Evolutionary conservation across 1,140 invertebrate genomes (phyloP), one percentile per base, ranked within the genome.

Genomic region (Lordiphosa collinella): DNA sequence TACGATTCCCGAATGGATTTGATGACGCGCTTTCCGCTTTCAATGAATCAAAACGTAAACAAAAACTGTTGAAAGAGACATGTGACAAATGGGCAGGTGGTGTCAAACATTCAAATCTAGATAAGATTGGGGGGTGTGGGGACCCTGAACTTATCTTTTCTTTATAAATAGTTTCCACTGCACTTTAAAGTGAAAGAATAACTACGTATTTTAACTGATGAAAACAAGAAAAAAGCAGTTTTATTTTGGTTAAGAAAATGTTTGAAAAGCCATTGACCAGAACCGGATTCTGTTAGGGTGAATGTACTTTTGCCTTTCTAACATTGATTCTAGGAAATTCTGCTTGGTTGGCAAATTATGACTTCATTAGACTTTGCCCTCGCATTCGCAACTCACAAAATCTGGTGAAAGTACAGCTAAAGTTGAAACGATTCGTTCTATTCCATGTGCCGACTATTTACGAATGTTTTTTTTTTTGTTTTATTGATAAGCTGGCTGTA

Each of bases 1-100:
- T 44, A 44, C 22, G 41, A 44, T 29, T 29, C 18, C 40, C 9
- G 2, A 7, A 4, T n/a, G n/a, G n/a, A 11, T 22, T 11, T 25
- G 40, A 2, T 7, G 40, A 2, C 5, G 40, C 3, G 40, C 22
- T 18, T 5, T n/a, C 16, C 11, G 40, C 12, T 3, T 12, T 12
- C 22, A 29, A 44, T 44, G 41, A 44, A 44, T 44, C 41, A 44
- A 44, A 44, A 43, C 13, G 41, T 44, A 44, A 44, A 44, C 41
- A 44, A 43, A 43, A 43, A 6, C 40, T 43, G 6, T 11, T 11
- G 13, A 43, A 43, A 13, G 2, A 13, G n/a, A 43, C n/a, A 31
- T 13, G 22, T 4, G 22, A 7, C 4, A 44, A 29, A 44, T 29
- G n/a, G 22, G 22, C 22, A 44, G 41, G 22, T 44, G 25, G 40